Conservation (phyloP, 53 echinoderm and acorn worm genomes). For the Zoroaster sp. region DNA sequence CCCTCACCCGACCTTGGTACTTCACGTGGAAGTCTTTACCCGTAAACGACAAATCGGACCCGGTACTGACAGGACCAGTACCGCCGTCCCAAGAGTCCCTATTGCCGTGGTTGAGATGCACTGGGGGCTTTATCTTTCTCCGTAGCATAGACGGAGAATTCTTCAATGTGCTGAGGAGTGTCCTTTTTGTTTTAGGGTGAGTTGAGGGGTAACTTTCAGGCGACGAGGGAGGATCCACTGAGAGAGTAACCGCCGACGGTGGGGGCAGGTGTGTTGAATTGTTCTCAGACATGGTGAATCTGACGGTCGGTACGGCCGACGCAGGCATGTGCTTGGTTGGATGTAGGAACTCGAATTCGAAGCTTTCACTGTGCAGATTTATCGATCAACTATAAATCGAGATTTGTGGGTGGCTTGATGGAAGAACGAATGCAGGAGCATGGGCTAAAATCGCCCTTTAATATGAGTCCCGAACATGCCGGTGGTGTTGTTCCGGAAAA, state of each 20-base stretch:
- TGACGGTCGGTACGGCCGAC: not conserved
- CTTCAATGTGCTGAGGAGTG: slow-evolving; percentile 57
- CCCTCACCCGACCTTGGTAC: slow-evolving; percentile 62
- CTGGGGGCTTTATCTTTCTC: slow-evolving; percentile 50
- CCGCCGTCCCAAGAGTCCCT: slow-evolving; percentile 35
- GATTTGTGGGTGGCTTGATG: not conserved
- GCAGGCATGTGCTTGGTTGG: slow-evolving; percentile 12
- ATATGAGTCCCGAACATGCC: not conserved
- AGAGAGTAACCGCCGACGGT: slow-evolving; percentile 19
- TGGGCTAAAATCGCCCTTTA: not conserved
- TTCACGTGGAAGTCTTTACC: slow-evolving; percentile 62
- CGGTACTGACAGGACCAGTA: not conserved
- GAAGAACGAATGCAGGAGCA: not conserved
- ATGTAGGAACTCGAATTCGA: not conserved
- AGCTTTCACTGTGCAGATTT: not conserved
- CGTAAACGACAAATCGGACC: not conserved
- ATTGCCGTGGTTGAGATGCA: not conserved
- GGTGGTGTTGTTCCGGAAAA: not conserved
- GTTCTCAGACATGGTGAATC: slow-evolving; percentile 35
- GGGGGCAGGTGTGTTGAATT: not conserved
- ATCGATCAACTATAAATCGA: not conserved
- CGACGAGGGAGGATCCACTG: not conserved
- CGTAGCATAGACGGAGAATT: slow-evolving; percentile 70
- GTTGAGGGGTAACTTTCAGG: not conserved
- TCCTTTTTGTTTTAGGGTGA: slow-evolving; percentile 34